phyloP scores from a whole-genome alignment of 2,888 invertebrate species.

The Epirrhoe tristata region DNA sequence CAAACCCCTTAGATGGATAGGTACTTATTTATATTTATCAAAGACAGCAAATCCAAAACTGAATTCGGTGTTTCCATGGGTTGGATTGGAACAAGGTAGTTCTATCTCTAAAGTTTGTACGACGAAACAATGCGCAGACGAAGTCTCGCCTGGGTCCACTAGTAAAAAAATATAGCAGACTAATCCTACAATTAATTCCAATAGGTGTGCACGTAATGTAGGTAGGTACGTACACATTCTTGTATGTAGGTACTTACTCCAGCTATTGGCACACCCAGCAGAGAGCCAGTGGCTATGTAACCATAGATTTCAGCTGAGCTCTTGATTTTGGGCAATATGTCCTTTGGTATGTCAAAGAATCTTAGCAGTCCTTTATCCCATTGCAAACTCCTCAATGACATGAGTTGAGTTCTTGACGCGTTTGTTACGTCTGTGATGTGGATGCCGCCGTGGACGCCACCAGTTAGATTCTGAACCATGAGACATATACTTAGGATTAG shows the following conservation, averaged over 20 bases:
- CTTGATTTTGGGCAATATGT: slow-evolving; percentile 94
- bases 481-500: neutral
- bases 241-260: slow-evolving; percentile 87
- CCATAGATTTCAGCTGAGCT: slow-evolving; percentile 98
- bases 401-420: slow-evolving; percentile 97
- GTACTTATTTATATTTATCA: no score
- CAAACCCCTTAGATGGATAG: no score
- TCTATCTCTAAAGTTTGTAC: no score
- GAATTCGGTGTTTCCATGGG: no score
- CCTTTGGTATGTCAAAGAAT: slow-evolving; percentile 94
- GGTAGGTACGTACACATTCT: slow-evolving; percentile 5
- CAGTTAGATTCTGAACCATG: slow-evolving; percentile 84
- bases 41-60: no score
- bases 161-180: no score
- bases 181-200: no score
- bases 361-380: slow-evolving; percentile 96
- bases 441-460: slow-evolving; percentile 82
- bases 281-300: slow-evolving; percentile 88
- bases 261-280: slow-evolving; percentile 93
- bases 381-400: slow-evolving; percentile 94
- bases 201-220: no score
- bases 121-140: no score
- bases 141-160: no score
- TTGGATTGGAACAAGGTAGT: no score
- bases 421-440: slow-evolving; percentile 98